Conservation (phyloP, 2,113 vertebrate genomes). For the Ictidomys tridecemlineatus region DNA sequence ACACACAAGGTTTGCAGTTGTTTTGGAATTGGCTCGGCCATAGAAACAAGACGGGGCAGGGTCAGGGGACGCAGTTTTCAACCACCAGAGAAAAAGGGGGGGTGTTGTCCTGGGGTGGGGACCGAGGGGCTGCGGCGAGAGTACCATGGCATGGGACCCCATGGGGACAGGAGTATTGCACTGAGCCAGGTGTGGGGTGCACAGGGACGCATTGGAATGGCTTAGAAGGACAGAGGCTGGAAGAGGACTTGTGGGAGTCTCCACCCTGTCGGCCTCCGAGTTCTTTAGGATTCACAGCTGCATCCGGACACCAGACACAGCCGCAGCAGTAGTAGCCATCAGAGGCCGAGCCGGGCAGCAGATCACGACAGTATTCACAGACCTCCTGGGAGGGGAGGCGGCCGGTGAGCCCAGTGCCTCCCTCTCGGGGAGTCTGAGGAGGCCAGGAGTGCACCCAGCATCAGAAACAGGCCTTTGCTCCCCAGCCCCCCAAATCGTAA, state of each 20-base stretch:
- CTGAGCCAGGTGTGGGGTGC: slow-evolving; percentile 69
- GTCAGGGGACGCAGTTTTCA: background rate
- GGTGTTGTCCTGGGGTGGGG: background rate
- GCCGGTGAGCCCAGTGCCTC: background rate
- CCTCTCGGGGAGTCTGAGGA: background rate
- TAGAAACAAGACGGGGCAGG: slow-evolving; percentile 35
- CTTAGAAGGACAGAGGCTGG: background rate
- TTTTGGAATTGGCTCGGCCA: slow-evolving; percentile 64
- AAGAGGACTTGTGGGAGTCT: background rate
- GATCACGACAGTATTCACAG: slow-evolving; percentile 55
- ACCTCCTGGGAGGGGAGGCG: background rate
- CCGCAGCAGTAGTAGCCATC: slow-evolving; percentile 7
- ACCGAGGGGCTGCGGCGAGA: slow-evolving; percentile 29
- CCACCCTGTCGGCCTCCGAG: slow-evolving; percentile 14
- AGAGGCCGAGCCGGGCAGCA: background rate
- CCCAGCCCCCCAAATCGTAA: background rate
- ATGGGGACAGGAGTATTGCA: slow-evolving; percentile 72
- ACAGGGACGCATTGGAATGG: background rate
- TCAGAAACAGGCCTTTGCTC: slow-evolving; percentile 4
- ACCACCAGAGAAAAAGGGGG: background rate
- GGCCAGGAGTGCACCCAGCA: background rate
- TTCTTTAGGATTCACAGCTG: too few relatives aligned
- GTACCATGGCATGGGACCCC: slow-evolving; percentile 60
- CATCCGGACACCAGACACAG: background rate
- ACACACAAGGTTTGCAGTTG: slow-evolving; percentile 76